A percentile compares a stretch with the other conserved stretches of the same genome.
Evolutionary conservation across 2,113 vertebrate genomes (phyloP).

Genomic region (Rhagologus leucostigma): DNA sequence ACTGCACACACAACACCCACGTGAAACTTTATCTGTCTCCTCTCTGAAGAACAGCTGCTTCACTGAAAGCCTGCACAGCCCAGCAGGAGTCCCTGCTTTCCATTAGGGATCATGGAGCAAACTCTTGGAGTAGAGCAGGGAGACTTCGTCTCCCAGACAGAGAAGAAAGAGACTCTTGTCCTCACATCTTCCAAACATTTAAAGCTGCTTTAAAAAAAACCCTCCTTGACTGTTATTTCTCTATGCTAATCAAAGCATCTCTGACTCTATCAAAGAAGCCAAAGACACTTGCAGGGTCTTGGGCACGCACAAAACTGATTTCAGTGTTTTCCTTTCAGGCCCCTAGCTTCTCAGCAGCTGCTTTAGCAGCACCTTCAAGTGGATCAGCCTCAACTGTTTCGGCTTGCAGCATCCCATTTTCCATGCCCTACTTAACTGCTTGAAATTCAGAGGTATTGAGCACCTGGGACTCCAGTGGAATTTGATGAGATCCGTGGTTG

Average conservation of each 20-base stretch:
- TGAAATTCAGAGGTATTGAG: constrained; percentile 17
- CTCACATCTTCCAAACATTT: background rate
- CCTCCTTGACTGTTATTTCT: background rate
- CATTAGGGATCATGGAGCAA: background rate
- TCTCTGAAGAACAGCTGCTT: background rate
- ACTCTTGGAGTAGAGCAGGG: background rate
- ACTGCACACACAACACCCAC: background rate
- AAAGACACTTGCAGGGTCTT: background rate
- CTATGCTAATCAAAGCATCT: background rate
- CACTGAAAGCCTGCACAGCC: background rate
- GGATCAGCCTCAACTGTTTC: background rate
- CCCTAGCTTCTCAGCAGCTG: background rate
- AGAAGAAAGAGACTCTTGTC: background rate
- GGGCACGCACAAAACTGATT: background rate
- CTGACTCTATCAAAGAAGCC: background rate
- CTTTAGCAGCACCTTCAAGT: background rate
- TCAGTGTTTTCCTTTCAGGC: background rate
- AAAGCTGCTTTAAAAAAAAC: background rate
- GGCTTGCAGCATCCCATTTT: constrained; percentile 7
- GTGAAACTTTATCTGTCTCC: background rate
- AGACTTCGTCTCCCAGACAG: background rate
- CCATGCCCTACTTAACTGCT: constrained; percentile 4
- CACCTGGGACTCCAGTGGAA: background rate
- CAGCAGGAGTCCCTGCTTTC: background rate
- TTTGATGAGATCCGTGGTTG: constrained; percentile 3